Conservation (phyloP, 2,888 invertebrate species). For the Gasteruption jaculator region DNA sequence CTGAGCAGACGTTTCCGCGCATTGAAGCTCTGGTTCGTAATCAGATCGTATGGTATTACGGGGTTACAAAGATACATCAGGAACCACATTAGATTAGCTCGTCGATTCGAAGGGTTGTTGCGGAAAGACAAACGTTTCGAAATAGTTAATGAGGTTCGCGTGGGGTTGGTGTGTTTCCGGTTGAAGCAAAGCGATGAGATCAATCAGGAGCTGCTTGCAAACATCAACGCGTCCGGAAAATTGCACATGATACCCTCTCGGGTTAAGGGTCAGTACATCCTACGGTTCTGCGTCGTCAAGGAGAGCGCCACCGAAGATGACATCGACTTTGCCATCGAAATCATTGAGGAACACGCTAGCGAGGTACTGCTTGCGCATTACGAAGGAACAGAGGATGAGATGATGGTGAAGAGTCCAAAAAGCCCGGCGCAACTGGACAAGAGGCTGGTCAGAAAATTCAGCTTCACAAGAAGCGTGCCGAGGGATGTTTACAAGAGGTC, state of each 20-base stretch:
- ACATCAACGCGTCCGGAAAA: slow-evolving; percentile 77
- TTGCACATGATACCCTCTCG: slow-evolving; percentile 84
- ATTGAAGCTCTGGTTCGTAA: slow-evolving; percentile 85
- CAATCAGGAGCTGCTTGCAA: slow-evolving; percentile 72
- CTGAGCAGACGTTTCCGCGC: slow-evolving; percentile 79
- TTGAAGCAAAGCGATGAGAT: slow-evolving; percentile 66
- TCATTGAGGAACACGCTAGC: slow-evolving; percentile 60
- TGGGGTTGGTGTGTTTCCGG: slow-evolving; percentile 77
- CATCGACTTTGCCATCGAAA: slow-evolving; percentile 64
- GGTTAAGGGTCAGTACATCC: slow-evolving; percentile 70
- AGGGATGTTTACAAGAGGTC: slow-evolving; percentile 56
- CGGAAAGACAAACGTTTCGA: slow-evolving; percentile 69
- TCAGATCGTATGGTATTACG: slow-evolving; percentile 73
- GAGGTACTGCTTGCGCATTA: slow-evolving; percentile 54
- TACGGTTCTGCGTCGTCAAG: slow-evolving; percentile 76
- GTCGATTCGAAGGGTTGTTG: slow-evolving; percentile 69
- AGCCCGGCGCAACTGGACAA: slow-evolving; percentile 54
- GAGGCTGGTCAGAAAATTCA: slow-evolving; percentile 56
- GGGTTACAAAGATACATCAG: slow-evolving; percentile 82
- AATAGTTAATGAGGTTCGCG: slow-evolving; percentile 68
- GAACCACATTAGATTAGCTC: slow-evolving; percentile 74
- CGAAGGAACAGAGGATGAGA: slow-evolving; percentile 48
- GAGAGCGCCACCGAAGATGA: slow-evolving; percentile 73
- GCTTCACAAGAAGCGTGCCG: slow-evolving; percentile 58
- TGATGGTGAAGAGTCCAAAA: slow-evolving; percentile 45